Percentiles rank a stretch among this genome's conserved stretches.
Evolutionary conservation across 2,888 invertebrate genomes (phyloP).

Genomic region (Rosalia funebris): DNA sequence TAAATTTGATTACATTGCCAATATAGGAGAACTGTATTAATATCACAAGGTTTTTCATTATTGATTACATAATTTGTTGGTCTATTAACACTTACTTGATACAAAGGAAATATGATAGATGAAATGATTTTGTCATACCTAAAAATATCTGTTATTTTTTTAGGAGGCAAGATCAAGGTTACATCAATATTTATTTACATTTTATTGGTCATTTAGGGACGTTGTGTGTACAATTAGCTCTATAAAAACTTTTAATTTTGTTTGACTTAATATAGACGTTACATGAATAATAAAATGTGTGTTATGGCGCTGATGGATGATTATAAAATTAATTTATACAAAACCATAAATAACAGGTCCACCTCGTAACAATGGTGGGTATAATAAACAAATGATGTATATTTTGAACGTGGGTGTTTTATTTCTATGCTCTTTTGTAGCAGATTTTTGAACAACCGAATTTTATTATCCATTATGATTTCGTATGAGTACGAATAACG

Average conservation of each 20-base stretch:
- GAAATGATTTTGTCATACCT: background rate
- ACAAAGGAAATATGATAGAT: too few species aligned
- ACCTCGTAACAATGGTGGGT: constrained; percentile 1
- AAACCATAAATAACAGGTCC: constrained; percentile 22
- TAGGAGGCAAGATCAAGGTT: background rate
- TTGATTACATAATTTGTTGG: too few species aligned
- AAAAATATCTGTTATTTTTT: background rate
- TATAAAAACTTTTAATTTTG: background rate
- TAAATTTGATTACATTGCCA: too few species aligned
- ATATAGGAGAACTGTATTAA: too few species aligned
- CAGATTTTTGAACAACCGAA: constrained; percentile 13
- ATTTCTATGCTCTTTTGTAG: constrained; percentile 18
- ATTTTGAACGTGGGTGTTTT: constrained; percentile 21
- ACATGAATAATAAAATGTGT: constrained; percentile 10
- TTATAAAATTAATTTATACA: constrained; percentile 25
- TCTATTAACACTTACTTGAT: too few species aligned
- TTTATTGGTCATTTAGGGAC: background rate
- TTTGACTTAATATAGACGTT: constrained; percentile 11
- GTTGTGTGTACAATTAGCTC: background rate
- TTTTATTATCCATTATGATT: constrained; percentile 15
- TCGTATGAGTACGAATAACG: background rate
- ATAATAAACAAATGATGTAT: constrained; percentile 17
- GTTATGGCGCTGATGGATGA: constrained; percentile 8
- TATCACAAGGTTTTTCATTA: too few species aligned
- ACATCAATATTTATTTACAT: background rate